Evolutionary conservation across 2,113 vertebrate genomes (phyloP).

Genomic region (Carassius auratus): DNA sequence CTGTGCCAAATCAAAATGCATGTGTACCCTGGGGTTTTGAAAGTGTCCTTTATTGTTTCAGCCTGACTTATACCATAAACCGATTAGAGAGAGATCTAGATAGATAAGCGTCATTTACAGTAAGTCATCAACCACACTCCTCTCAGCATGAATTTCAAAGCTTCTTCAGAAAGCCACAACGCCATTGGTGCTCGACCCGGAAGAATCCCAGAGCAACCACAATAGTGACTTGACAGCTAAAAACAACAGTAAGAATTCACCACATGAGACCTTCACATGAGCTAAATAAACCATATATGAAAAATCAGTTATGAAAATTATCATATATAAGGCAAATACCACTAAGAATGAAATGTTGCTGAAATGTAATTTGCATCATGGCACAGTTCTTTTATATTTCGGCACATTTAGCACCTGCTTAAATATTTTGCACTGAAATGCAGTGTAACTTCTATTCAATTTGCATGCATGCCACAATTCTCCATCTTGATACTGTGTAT

Average conservation of each 20-base stretch:
- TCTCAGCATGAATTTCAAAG: constrained; percentile 55
- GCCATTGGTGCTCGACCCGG: constrained; percentile 42
- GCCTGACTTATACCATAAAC: constrained; percentile 37
- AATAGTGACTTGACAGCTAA: constrained; percentile 40
- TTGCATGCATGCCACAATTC: background rate
- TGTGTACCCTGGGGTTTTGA: background rate
- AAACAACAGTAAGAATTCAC: constrained; percentile 18
- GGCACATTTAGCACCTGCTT: too few relatives aligned
- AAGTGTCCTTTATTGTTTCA: constrained; percentile 34
- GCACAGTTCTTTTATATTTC: background rate
- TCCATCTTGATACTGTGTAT: background rate
- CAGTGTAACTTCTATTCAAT: background rate
- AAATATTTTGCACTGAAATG: background rate
- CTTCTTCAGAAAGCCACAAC: constrained; percentile 46
- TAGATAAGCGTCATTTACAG: constrained; percentile 53
- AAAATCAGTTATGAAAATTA: background rate
- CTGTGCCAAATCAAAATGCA: background rate
- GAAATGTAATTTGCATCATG: background rate
- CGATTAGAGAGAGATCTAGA: constrained; percentile 28
- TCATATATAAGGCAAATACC: background rate
- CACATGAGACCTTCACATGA: background rate
- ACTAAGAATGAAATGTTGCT: too few relatives aligned
- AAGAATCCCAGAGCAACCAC: constrained; percentile 42
- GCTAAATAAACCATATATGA: background rate
- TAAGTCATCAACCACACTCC: constrained; percentile 52